Base-by-base conservation (phyloP, 2,113 vertebrate species). In the Xenus cinereus region DNA sequence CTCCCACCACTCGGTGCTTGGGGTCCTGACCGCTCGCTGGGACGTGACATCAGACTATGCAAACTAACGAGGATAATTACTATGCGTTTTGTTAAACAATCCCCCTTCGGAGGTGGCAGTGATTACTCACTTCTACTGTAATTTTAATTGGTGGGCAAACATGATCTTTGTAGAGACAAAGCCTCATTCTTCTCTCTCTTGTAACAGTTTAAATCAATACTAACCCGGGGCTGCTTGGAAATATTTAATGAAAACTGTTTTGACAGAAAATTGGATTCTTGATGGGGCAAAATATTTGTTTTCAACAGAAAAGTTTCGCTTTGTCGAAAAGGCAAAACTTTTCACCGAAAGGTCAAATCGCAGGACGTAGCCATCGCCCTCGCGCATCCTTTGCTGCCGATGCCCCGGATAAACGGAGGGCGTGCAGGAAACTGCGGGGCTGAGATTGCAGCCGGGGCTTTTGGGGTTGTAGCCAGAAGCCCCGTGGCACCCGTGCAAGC, bases 231-330 rank as follows among this genome's bases (percentile, higher is more conserved):
- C 92, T 88, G 85, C 94, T 87, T 72, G 83, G 92, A 97, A 97
- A 94, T 95, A 96, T 96, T 96, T 94, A 95, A 97, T 96, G 92
- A 91, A 96, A 97, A 97, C 92, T 91, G 77, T 96, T 97, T 95
- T 95, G 97, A 92, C 90, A 96, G 92, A 95, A 96, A 97, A 97
- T 95, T 97, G 90, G 95, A 81, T 96, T 97, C 92, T 48, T 90
- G 90, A 92, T 84, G 87, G 93, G 81, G 67, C 77, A 96, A 96
- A 96, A 75, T 84, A 84, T 51, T 96, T 73, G 62, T 78, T 92
- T 95, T 28, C 60, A 19, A 45, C 0, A 0, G 64, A 17, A 71
- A 90, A 91, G 46, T 88, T 90, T 51, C 8, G 2, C 75, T 87
- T 32, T 17, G 30, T 23, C 11, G 48, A 51, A 84, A 45, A 76